Conservation (phyloP, 2,113 vertebrate genomes). For the Gnathonemus echidnorhynchus region DNA sequence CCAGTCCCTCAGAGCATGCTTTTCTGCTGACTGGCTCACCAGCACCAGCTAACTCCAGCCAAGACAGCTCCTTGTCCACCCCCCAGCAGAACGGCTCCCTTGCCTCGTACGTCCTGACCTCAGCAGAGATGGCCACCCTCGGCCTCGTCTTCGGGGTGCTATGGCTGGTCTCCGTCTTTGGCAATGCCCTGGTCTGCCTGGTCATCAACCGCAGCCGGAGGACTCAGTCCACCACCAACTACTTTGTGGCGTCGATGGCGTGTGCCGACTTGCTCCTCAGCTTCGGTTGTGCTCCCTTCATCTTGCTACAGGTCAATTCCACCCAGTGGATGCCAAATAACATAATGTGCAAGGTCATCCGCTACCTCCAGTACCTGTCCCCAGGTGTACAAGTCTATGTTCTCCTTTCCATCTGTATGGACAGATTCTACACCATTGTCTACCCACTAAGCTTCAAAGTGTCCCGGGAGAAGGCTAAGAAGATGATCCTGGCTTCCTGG, state of each 20-base stretch:
- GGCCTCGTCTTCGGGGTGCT: constrained; percentile 63
- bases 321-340: constrained; percentile 72
- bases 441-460: constrained; percentile 93
- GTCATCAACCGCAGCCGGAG: constrained; percentile 87
- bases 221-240: constrained; percentile 87
- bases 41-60: constrained; percentile 29
- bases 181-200: constrained; percentile 81
- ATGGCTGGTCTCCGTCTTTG: constrained; percentile 78
- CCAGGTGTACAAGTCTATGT: constrained; percentile 80
- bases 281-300: constrained; percentile 64
- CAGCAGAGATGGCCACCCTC: constrained; percentile 62
- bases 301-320: constrained; percentile 68
- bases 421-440: constrained; percentile 86
- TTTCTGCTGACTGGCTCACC: constrained; percentile 32
- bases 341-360: constrained; percentile 60
- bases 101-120: constrained; percentile 41
- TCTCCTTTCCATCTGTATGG: constrained; percentile 80
- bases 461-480: constrained; percentile 85
- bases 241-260: constrained; percentile 89
- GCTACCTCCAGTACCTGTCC: constrained; percentile 78
- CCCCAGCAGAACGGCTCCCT: constrained; percentile 49
- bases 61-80: constrained; percentile 11
- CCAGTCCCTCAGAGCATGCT: constrained; percentile 48
- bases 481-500: constrained; percentile 84
- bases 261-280: constrained; percentile 80